Evolutionary conservation across 2,113 vertebrate genomes (phyloP).

Genomic region (Burhinus oedicnemus): DNA sequence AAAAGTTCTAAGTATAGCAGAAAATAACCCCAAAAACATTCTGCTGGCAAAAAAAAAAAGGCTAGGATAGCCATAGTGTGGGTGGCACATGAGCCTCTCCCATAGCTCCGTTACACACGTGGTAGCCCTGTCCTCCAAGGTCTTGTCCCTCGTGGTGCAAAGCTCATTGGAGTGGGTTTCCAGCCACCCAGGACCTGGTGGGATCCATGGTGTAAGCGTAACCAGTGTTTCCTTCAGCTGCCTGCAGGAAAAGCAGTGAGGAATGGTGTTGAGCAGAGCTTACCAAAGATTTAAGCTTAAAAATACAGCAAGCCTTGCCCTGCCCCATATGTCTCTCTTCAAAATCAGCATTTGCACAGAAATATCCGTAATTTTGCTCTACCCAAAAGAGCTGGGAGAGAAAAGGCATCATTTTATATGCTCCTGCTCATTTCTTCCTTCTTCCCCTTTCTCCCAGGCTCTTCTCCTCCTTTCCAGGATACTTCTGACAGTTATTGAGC

Average conservation of each 20-base stretch:
- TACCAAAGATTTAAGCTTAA: not conserved
- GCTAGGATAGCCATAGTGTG: not conserved
- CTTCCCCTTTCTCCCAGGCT: not conserved
- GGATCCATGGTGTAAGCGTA: not conserved
- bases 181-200: not conserved
- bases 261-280: not conserved
- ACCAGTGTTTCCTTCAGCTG: not conserved
- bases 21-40: not conserved
- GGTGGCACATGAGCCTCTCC: not conserved
- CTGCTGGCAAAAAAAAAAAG: not conserved
- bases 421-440: not conserved
- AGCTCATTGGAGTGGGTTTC: not conserved
- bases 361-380: not conserved
- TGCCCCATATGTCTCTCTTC: not conserved
- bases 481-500: not conserved
- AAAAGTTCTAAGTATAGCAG: not conserved
- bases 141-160: rapidly evolving
- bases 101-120: rapidly evolving
- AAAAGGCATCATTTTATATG: not conserved
- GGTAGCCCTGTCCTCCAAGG: not conserved
- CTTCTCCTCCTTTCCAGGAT: not conserved
- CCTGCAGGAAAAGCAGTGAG: not conserved
- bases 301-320: not conserved
- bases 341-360: not conserved
- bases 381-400: not conserved